A percentile compares a stretch with the other conserved stretches of the same genome.
phyloP scores from a whole-genome alignment of 1,140 invertebrate species.

The Lanistes nyassanus region DNA sequence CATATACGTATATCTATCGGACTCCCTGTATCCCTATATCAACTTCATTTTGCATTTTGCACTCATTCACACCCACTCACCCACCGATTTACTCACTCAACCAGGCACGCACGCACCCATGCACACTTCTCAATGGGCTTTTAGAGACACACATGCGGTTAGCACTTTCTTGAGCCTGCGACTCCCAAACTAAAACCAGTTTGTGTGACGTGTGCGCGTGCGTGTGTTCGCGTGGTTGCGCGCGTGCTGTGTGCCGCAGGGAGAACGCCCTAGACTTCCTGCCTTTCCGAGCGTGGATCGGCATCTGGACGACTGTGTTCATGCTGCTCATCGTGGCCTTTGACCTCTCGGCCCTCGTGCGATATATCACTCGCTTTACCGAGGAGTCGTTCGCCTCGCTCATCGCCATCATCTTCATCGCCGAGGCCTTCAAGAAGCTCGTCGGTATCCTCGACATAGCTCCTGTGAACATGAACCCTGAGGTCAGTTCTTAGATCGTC shows the following conservation, averaged over 20 bases:
- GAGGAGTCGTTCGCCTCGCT: conserved; percentile 99
- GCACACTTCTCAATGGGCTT: no score
- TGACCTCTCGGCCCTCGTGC: conserved; percentile 96
- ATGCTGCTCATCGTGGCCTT: conserved; percentile 90
- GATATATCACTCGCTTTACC: conserved; percentile 98
- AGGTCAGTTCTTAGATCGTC: not conserved
- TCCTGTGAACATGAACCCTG: conserved; percentile 50
- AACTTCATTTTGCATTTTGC: no score
- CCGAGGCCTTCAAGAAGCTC: conserved; percentile 83
- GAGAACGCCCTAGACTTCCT: conserved; percentile 87
- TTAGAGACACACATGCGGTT: not conserved
- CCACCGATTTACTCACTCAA: no score
- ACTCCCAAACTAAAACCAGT: not conserved
- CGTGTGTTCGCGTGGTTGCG: not conserved
- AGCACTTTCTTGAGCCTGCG: not conserved
- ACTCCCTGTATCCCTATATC: no score
- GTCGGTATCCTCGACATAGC: conserved; percentile 45
- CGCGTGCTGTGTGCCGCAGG: conserved; percentile 68
- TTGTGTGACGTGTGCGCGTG: not conserved
- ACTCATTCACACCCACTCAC: no score
- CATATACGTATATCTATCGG: no score
- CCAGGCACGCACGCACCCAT: no score
- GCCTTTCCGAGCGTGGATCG: conserved; percentile 92
- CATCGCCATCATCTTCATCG: conserved; percentile 99
- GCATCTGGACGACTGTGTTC: conserved; percentile 91